Percentiles rank a stretch among this genome's conserved stretches.
Evolutionary conservation across 2,797 vertebrate genomes (phyloP).

Genomic region (Brotula barbata): DNA sequence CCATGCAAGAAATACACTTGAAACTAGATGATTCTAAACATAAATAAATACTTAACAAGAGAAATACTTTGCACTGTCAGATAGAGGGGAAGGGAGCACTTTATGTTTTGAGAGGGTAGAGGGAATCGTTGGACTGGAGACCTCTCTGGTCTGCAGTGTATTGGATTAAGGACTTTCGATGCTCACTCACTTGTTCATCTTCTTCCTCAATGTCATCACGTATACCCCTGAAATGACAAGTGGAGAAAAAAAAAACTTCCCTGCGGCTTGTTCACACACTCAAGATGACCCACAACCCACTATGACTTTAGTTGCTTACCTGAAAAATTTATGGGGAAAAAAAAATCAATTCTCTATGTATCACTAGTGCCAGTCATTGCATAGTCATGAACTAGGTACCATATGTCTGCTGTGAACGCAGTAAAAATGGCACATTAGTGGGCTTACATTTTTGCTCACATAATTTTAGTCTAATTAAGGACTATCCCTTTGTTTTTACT

Average conservation of each 20-base stretch:
- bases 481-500: background rate
- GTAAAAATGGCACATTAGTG: constrained; percentile 6
- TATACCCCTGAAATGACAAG: constrained; percentile 99
- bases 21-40: constrained; percentile 39
- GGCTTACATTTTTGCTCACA: constrained; percentile 5
- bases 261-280: constrained; percentile 98
- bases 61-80: constrained; percentile 50
- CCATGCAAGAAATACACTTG: constrained; percentile 16
- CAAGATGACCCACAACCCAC: constrained; percentile 79
- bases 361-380: constrained; percentile 1
- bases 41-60: too few species aligned
- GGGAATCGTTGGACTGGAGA: constrained; percentile 44
- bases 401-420: background rate
- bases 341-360: constrained; percentile 11
- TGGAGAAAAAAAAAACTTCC: constrained; percentile 99
- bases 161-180: constrained; percentile 77
- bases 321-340: background rate
- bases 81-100: constrained; percentile 20
- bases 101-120: constrained; percentile 40
- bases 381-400: background rate
- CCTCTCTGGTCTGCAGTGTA: constrained; percentile 67
- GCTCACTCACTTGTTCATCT: constrained; percentile 99
- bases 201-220: constrained; percentile 99
- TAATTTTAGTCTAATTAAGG: constrained; percentile 6
- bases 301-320: constrained; percentile 52